These are phyloP conservation scores for Enteromius treurensis DNA, from an alignment of 2,797 vertebrate species.

Conservation along the genomic window DNA sequence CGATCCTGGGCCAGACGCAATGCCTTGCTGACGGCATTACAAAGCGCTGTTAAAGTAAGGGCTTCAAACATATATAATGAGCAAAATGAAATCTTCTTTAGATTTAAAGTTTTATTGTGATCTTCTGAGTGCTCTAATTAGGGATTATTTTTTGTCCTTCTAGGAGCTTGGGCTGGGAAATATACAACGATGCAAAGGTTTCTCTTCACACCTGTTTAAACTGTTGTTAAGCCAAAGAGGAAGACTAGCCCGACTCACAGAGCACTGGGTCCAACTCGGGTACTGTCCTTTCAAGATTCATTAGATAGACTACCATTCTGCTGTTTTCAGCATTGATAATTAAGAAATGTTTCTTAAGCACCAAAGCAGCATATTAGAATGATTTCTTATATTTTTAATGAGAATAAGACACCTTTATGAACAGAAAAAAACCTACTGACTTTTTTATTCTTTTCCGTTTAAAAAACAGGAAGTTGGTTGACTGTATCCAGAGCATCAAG, in stretches of 20 bases:
- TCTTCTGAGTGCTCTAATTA: not conserved
- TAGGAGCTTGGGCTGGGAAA: slow-evolving; percentile 89
- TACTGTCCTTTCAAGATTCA: slow-evolving; percentile 60
- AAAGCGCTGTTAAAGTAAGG: slow-evolving; percentile 86
- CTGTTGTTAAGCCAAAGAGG: slow-evolving; percentile 85
- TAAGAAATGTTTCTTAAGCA: not conserved
- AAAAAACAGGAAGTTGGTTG: slow-evolving; percentile 80
- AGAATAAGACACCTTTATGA: not conserved
- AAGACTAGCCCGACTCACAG: slow-evolving; percentile 82
- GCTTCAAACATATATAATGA: not conserved
- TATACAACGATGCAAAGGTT: slow-evolving; percentile 89
- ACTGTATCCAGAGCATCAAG: slow-evolving; percentile 79
- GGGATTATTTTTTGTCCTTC: not conserved
- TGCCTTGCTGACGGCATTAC: slow-evolving; percentile 79
- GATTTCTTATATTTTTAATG: not conserved
- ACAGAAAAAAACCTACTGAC: not conserved
- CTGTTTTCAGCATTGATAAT: not conserved
- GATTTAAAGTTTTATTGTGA: not conserved
- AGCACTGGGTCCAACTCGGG: slow-evolving; percentile 90
- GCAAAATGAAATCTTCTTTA: not conserved
- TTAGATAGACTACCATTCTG: not conserved
- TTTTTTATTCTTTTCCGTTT: not conserved
- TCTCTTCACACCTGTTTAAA: slow-evolving; percentile 91
- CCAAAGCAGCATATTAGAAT: not conserved
- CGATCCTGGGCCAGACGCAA: slow-evolving; percentile 87